Percentiles rank a stretch among this genome's conserved stretches.
These are phyloP conservation scores for Dorcus parallelipipedus DNA, from an alignment of 2,888 invertebrate genomes.

Conservation along the genomic window DNA sequence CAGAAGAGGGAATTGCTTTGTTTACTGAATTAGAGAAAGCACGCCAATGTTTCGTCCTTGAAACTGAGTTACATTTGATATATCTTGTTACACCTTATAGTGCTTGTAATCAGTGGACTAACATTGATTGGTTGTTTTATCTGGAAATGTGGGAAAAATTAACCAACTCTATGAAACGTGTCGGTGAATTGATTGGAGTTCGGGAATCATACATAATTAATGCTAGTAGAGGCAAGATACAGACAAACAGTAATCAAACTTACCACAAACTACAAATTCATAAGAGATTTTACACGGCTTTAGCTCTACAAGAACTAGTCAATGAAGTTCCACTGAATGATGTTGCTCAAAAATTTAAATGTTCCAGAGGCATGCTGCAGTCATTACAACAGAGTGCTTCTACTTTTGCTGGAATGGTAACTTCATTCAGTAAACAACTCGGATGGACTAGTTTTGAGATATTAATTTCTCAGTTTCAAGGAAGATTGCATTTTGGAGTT, in stretches of 20 bases:
- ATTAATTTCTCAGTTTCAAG: slow-evolving; percentile 89
- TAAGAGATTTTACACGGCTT: slow-evolving; percentile 82
- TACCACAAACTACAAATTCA: slow-evolving; percentile 59
- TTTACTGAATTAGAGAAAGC: slow-evolving; percentile 89
- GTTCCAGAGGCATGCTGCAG: slow-evolving; percentile 87
- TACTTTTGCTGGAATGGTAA: slow-evolving; percentile 96
- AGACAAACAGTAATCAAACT: slow-evolving; percentile 44
- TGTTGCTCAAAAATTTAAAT: slow-evolving; percentile 82
- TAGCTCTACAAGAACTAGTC: slow-evolving; percentile 90
- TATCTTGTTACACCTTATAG: slow-evolving; percentile 95
- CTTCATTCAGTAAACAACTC: slow-evolving; percentile 88
- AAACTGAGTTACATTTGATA: slow-evolving; percentile 91
- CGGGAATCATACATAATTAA: slow-evolving; percentile 80
- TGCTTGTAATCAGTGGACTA: slow-evolving; percentile 73
- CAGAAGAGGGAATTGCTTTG: slow-evolving; percentile 85
- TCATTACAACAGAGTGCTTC: slow-evolving; percentile 91
- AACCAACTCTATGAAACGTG: slow-evolving; percentile 74
- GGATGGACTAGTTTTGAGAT: slow-evolving; percentile 91
- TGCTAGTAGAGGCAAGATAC: slow-evolving; percentile 67
- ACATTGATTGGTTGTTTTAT: slow-evolving; percentile 78
- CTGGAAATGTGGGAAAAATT: slow-evolving; percentile 81
- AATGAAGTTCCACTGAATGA: slow-evolving; percentile 79
- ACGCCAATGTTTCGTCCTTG: slow-evolving; percentile 83
- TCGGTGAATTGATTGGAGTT: slow-evolving; percentile 86
- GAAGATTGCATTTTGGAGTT: slow-evolving; percentile 90